Base-by-base conservation (phyloP, 2,797 vertebrate species). In the Scolopax bukidnonensis region DNA sequence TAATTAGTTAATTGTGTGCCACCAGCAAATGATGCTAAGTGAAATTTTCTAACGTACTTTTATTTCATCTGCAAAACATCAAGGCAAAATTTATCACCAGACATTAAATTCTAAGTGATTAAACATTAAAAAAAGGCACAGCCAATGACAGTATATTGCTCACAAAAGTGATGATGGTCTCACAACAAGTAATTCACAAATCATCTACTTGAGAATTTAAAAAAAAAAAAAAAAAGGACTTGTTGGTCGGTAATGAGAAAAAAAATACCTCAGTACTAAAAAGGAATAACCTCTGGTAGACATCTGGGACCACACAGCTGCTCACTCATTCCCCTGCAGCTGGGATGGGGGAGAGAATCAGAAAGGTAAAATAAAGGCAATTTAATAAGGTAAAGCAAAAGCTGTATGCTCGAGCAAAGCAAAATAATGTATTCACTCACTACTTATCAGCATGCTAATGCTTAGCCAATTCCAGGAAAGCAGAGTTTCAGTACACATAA, bases 61-160 rank as follows among this genome's bases (percentile, higher is more conserved):
- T 18, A 82, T 95, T 89, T 95, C 21, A 81, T 84, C 93, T 91
- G 36, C 48, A 80, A 74, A 81, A 90, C n/a, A 94, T 5, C 38
- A 93, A 88, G 93, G 19, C 4, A 84, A 86, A 84, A 79, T 69
- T 92, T 91, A 85, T 92, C 65, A 75, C 5, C 60, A 95, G 63
- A 64, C 11, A 76, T 43, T 56, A 81, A 95, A 90, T 96, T 92
- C 69, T 81, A 74, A 84, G 64, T 45, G 16, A 48, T 61, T 67
- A 61, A 78, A 71, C 16, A 68, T 63, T 76, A 19, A 28, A 23
- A 86, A 95, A 93, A 89, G 30, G 61, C 40, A 70, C 7, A 59
- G 12, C n/a, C 9, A 60, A 56, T 85, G 53, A 51, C 18, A 74
- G 16, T 67, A 51, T 56, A 50, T 95, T 78, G 41, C 16, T 27